Evolutionary conservation across 2,113 vertebrate genomes (phyloP).

Genomic region (Prionailurus viverrinus): DNA sequence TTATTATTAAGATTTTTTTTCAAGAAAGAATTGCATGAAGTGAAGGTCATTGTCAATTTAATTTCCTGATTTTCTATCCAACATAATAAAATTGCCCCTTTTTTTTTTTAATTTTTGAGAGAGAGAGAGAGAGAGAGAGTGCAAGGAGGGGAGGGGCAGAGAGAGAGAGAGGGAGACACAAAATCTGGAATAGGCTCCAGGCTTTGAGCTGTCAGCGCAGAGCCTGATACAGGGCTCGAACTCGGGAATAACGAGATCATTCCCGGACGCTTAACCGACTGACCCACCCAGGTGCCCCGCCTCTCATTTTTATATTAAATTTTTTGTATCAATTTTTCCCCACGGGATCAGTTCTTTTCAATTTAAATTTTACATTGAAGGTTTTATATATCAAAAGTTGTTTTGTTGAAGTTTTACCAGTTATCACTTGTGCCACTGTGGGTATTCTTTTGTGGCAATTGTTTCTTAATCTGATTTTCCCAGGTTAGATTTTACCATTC

Average conservation of each 20-base stretch:
- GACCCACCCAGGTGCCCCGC: neutral
- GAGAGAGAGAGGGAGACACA: too few relatives aligned
- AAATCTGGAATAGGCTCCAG: too few relatives aligned
- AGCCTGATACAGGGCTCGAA: too few relatives aligned
- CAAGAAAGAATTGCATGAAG: neutral
- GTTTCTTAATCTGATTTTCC: neutral
- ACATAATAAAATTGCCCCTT: conserved; percentile 10
- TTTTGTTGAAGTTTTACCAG: neutral
- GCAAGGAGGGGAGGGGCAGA: too few relatives aligned
- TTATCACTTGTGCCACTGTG: neutral
- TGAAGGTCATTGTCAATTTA: neutral
- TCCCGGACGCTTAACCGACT: too few relatives aligned
- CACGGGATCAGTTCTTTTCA: neutral
- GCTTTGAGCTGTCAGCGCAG: too few relatives aligned
- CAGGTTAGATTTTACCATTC: neutral
- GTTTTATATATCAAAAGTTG: neutral
- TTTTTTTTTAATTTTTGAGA: neutral
- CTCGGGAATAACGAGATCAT: too few relatives aligned
- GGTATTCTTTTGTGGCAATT: neutral
- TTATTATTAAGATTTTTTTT: conserved; percentile 18
- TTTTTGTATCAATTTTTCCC: neutral
- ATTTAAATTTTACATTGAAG: conserved; percentile 19
- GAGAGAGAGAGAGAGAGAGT: too few relatives aligned
- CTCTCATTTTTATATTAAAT: neutral
- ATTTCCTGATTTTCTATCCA: conserved; percentile 15